phyloP scores from a whole-genome alignment of 2,113 vertebrate species.

The Callopanchax toddi region DNA sequence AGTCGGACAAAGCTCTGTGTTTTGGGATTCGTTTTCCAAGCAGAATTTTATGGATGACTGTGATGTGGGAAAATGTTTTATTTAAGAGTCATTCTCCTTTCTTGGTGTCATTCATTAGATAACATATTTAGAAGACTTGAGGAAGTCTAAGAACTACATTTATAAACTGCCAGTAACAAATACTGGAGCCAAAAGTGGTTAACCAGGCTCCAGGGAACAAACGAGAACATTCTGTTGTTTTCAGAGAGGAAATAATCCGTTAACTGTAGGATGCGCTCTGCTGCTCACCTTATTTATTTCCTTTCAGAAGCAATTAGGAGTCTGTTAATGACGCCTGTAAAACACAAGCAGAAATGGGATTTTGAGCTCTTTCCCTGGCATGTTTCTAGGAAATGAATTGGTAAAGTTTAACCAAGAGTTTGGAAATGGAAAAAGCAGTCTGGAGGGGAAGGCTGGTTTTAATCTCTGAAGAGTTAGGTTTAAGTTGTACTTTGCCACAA shows the following conservation, averaged over 20 bases:
- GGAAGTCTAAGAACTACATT: constrained; percentile 23
- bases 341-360: constrained; percentile 34
- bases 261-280: constrained; percentile 66
- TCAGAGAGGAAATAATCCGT: constrained; percentile 71
- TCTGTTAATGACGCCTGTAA: constrained; percentile 67
- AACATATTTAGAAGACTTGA: constrained; percentile 23
- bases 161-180: constrained; percentile 37
- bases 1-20: constrained; percentile 35
- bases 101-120: constrained; percentile 30
- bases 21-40: constrained; percentile 20
- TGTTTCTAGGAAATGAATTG: constrained; percentile 62
- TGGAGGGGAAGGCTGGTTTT: constrained; percentile 47
- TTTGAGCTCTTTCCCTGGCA: constrained; percentile 47
- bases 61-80: constrained; percentile 56
- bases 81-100: constrained; percentile 41
- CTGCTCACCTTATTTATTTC: constrained; percentile 58
- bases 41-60: constrained; percentile 48
- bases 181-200: constrained; percentile 38
- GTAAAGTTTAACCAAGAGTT: constrained; percentile 65
- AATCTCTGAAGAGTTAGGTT: constrained; percentile 41
- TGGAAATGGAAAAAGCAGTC: constrained; percentile 59
- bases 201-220: constrained; percentile 45
- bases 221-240: constrained; percentile 67
- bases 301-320: constrained; percentile 72
- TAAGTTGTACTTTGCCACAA: constrained; percentile 26